phyloP scores from a whole-genome alignment of 1,140 invertebrate genomes.

The Calliphora vicina region DNA sequence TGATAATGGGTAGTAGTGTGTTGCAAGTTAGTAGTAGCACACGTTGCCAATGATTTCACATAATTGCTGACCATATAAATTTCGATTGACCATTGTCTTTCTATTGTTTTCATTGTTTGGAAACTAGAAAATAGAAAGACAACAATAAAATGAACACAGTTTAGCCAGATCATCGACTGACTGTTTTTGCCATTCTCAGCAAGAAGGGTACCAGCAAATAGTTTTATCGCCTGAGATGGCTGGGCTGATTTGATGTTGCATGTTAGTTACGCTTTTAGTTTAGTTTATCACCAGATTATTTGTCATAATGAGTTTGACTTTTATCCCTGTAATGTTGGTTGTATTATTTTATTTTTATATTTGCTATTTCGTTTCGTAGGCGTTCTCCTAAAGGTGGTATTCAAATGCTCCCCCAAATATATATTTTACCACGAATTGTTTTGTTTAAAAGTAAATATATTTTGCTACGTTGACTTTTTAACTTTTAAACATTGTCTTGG shows the following conservation, averaged over 20 bases:
- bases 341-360: neutral
- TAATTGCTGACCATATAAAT: constrained; percentile 35
- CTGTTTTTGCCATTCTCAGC: too few species aligned
- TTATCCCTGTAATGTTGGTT: neutral
- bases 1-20: neutral
- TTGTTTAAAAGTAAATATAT: neutral
- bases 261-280: constrained; percentile 29
- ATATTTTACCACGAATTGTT: neutral
- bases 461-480: neutral
- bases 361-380: neutral
- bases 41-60: constrained; percentile 22
- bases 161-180: too few species aligned
- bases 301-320: constrained; percentile 29
- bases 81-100: neutral
- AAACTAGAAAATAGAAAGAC: neutral
- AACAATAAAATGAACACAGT: neutral
- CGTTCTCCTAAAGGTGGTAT: neutral
- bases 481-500: neutral
- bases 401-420: neutral
- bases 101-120: neutral
- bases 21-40: neutral
- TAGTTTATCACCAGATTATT: constrained; percentile 29
- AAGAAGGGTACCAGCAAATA: too few species aligned
- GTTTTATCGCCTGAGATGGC: neutral
- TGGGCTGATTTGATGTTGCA: neutral